A percentile compares a stretch with the other conserved stretches of the same genome.
phyloP scores from a whole-genome alignment of 2,113 vertebrate genomes.

The Stercorarius parasiticus region DNA sequence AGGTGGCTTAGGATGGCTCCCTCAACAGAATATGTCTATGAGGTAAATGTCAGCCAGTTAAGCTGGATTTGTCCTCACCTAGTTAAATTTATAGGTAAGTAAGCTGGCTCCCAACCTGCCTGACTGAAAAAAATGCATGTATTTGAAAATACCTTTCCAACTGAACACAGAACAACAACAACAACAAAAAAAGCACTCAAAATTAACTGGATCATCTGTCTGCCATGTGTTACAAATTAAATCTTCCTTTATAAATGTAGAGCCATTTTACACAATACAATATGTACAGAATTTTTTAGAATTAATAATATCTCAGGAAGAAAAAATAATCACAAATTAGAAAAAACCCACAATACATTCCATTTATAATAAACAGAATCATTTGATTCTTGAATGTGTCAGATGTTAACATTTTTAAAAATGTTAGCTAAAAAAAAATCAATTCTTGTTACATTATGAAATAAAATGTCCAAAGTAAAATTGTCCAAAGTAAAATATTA shows the following conservation, averaged over 20 bases:
- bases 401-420: neutral
- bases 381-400: neutral
- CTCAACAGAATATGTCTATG: neutral
- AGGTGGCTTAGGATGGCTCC: neutral
- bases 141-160: neutral
- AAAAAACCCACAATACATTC: accelerated
- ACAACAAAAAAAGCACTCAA: neutral
- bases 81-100: neutral
- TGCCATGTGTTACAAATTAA: neutral
- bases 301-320: neutral
- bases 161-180: neutral
- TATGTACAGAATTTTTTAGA: neutral
- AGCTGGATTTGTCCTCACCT: neutral
- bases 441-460: neutral
- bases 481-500: neutral
- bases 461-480: neutral
- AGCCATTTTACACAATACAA: neutral
- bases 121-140: neutral
- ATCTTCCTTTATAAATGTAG: neutral
- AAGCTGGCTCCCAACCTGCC: neutral
- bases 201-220: neutral
- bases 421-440: neutral
- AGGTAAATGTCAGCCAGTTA: neutral
- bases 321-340: neutral
- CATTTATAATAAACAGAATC: neutral